Conservation (phyloP, 92 coral and sea anemone genomes). For the Porites evermanni region DNA sequence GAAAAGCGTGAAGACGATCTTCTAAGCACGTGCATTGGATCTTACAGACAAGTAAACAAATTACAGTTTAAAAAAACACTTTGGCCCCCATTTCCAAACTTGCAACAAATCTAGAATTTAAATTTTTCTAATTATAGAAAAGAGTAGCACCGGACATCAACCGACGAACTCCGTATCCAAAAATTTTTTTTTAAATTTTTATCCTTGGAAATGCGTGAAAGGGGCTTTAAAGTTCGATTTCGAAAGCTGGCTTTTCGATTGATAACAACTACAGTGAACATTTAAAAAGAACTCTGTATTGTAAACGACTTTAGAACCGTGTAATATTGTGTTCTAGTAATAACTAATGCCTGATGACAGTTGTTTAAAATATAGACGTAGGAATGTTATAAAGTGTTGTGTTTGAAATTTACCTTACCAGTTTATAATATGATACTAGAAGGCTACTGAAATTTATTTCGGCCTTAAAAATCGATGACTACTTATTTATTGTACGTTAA, state of each 20-base stretch:
- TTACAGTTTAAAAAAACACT: not conserved
- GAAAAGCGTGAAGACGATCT: conserved; percentile 8
- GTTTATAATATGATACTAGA: conserved; percentile 9
- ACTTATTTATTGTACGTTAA: conserved; percentile 37
- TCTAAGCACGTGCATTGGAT: conserved; percentile 29
- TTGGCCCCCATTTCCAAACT: not conserved
- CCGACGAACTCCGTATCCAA: not conserved
- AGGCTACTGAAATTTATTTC: not conserved
- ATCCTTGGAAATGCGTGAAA: not conserved
- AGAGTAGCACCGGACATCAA: not conserved
- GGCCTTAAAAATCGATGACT: conserved; percentile 10
- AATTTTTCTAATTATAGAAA: conserved; percentile 1
- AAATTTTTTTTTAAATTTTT: not conserved
- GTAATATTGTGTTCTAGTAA: not conserved
- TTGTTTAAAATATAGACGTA: not conserved
- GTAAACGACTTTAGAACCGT: not conserved
- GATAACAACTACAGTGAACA: not conserved
- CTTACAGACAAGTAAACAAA: not conserved
- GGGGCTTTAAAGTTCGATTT: not conserved
- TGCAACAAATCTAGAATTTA: not conserved
- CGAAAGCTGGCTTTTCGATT: conserved; percentile 36
- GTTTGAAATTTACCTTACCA: not conserved
- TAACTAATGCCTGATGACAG: not conserved
- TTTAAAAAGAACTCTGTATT: not conserved
- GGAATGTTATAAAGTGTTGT: conserved; percentile 1